phyloP scores from a whole-genome alignment of 2,113 vertebrate genomes.

The Mustela nigripes region DNA sequence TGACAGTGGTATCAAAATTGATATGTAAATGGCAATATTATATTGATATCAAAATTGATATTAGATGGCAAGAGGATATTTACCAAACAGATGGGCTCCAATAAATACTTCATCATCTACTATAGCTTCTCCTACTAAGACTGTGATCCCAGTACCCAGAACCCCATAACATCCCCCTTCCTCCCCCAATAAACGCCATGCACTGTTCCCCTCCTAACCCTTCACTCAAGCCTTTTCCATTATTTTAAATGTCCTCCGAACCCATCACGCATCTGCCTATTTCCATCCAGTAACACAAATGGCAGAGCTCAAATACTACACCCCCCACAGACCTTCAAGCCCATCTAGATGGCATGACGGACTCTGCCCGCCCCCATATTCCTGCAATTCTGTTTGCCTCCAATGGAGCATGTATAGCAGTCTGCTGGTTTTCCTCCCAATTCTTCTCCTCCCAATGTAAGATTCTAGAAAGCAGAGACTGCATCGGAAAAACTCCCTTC shows the following conservation, averaged over 20 bases:
- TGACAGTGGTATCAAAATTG: background rate
- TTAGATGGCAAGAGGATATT: background rate
- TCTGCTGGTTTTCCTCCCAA: background rate
- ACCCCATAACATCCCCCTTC: background rate
- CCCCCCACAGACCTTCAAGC: background rate
- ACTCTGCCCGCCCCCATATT: background rate
- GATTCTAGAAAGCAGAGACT: background rate
- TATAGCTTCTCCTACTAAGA: background rate
- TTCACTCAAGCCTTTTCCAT: background rate
- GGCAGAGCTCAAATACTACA: slow-evolving; percentile 16
- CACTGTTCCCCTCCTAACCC: background rate
- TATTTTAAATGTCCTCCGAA: background rate
- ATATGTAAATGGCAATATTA: too few species aligned
- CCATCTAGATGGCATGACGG: background rate
- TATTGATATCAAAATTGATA: background rate
- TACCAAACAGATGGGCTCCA: background rate
- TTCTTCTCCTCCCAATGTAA: background rate
- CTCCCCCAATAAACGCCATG: background rate
- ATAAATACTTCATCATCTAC: background rate
- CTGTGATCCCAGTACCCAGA: background rate
- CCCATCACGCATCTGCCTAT: background rate
- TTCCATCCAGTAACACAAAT: background rate
- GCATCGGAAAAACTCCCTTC: background rate
- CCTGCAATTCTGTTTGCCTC: background rate
- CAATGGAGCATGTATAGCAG: background rate